phyloP scores from a whole-genome alignment of 2,888 invertebrate genomes.

The Corythucha ciliata region DNA sequence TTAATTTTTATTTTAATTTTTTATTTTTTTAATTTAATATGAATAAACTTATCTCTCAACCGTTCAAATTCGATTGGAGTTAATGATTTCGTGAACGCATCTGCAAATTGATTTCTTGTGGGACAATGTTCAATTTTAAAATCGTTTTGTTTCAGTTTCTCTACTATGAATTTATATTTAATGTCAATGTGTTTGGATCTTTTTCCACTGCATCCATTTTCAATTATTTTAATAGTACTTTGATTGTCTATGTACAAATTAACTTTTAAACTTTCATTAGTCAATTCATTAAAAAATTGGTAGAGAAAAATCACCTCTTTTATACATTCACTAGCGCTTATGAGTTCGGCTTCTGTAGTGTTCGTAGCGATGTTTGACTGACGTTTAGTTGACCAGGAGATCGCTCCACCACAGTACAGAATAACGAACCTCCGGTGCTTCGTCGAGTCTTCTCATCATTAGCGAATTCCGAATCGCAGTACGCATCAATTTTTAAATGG shows the following conservation, averaged over 20 bases:
- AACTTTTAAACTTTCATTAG: conserved; percentile 2
- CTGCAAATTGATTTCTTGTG: conserved; percentile 29
- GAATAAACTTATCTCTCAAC: conserved; percentile 1
- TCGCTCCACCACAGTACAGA: conserved; percentile 31
- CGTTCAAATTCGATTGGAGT: conserved; percentile 16
- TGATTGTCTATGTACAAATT: conserved; percentile 29
- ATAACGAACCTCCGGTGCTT: conserved; percentile 22
- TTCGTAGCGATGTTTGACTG: conserved; percentile 8
- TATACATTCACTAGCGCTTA: conserved; percentile 31
- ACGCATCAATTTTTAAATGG: conserved; percentile 16
- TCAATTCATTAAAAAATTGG: conserved; percentile 29
- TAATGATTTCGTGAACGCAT: conserved; percentile 32
- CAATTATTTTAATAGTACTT: conserved; percentile 30
- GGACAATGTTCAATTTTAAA: conserved; percentile 27
- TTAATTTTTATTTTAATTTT: no score
- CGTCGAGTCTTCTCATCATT: conserved; percentile 16
- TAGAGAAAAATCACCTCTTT: conserved; percentile 33
- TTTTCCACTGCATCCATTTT: conserved; percentile 24
- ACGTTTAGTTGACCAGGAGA: conserved; percentile 30
- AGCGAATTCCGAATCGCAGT: conserved; percentile 29
- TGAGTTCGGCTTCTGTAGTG: conserved; percentile 21
- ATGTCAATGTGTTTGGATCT: conserved; percentile 32
- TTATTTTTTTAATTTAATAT: no score
- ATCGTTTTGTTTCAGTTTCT: conserved; percentile 10
- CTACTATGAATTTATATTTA: conserved; percentile 25